Conservation (phyloP, 2,888 invertebrate genomes). For the Scelioninae gen. 2 region DNA sequence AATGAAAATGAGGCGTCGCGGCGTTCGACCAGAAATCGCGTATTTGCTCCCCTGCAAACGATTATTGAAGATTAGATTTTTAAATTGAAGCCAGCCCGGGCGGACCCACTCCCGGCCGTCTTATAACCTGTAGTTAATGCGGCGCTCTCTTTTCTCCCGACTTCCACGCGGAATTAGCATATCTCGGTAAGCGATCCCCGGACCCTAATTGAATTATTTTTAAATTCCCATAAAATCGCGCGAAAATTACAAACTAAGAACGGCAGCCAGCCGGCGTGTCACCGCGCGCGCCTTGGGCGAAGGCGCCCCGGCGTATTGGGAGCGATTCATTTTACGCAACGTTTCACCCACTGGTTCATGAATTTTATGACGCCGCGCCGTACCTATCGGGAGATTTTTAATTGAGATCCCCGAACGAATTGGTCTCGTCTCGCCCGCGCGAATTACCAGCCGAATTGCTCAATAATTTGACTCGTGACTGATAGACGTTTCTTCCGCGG, state of each 20-base stretch:
- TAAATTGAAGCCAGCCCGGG: constrained; percentile 73
- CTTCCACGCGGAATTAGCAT: constrained; percentile 73
- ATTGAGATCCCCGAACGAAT: constrained; percentile 60
- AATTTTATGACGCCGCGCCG: constrained; percentile 58
- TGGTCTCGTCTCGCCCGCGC: constrained; percentile 41
- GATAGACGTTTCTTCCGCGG: constrained; percentile 44
- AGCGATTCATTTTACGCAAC: constrained; percentile 74
- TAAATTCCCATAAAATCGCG: constrained; percentile 75
- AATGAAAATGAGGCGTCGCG: constrained; percentile 70
- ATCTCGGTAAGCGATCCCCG: constrained; percentile 74
- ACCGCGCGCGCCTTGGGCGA: constrained; percentile 58
- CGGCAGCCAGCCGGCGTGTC: constrained; percentile 44
- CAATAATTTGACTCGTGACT: constrained; percentile 56
- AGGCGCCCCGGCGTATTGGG: constrained; percentile 65
- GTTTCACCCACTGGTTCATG: constrained; percentile 66
- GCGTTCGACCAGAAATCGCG: constrained; percentile 64
- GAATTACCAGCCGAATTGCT: constrained; percentile 52
- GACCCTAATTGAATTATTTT: constrained; percentile 76
- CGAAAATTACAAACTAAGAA: constrained; percentile 71
- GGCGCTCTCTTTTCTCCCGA: constrained; percentile 59
- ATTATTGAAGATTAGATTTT: constrained; percentile 76
- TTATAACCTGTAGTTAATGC: constrained; percentile 63
- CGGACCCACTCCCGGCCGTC: constrained; percentile 59
- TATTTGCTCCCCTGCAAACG: constrained; percentile 70
- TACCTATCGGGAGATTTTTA: constrained; percentile 63